Evolutionary conservation across 2,797 vertebrate genomes (phyloP).

Genomic region (Tympanoctomys barrerae): DNA sequence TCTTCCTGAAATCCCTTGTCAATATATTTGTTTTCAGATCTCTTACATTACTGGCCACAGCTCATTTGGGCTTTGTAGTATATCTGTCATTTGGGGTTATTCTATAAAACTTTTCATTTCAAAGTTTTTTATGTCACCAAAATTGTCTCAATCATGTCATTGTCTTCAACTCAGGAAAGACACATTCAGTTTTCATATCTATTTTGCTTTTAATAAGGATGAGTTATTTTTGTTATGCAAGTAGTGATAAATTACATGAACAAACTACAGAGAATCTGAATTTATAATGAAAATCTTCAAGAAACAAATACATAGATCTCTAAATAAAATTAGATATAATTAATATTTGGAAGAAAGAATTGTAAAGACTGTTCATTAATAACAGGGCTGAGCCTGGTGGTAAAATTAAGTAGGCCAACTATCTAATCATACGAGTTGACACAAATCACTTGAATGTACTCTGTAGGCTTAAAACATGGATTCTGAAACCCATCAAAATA

Average conservation of each 20-base stretch:
- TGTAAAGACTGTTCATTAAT: constrained; percentile 70
- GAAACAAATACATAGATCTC: constrained; percentile 26
- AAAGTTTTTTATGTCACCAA: not conserved
- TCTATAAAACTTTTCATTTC: constrained; percentile 56
- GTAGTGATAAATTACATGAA: constrained; percentile 35
- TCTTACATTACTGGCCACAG: constrained; percentile 7
- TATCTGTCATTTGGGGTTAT: constrained; percentile 29
- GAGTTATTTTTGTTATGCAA: constrained; percentile 24
- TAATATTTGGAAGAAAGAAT: constrained; percentile 57
- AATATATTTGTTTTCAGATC: constrained; percentile 34
- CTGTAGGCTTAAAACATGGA: constrained; percentile 70
- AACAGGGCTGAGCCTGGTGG: constrained; percentile 77
- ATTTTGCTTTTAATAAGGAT: constrained; percentile 29
- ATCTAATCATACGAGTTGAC: constrained; percentile 77
- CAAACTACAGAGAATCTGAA: constrained; percentile 26
- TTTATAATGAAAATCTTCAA: constrained; percentile 37
- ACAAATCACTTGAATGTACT: constrained; percentile 79
- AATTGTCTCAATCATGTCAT: not conserved
- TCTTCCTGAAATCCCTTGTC: not conserved
- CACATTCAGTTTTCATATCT: not conserved
- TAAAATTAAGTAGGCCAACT: constrained; percentile 76
- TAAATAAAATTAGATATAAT: constrained; percentile 59
- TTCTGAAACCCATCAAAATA: constrained; percentile 78
- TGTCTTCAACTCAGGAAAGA: not conserved
- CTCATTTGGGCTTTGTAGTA: not conserved